Evolutionary conservation across 1,140 invertebrate genomes (phyloP).

Genomic region (Drosophila serrata): DNA sequence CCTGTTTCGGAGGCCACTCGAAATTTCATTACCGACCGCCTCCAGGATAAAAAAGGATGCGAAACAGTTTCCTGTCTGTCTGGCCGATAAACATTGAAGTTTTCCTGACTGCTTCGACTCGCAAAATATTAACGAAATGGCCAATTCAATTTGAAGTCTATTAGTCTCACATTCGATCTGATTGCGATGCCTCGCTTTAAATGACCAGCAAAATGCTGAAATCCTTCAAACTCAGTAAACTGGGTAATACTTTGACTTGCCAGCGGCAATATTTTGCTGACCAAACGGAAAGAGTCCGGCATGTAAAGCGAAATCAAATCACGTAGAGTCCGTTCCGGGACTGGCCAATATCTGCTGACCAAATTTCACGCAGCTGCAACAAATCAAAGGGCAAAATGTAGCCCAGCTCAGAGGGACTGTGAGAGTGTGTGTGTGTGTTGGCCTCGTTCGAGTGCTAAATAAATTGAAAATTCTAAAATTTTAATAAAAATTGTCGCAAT

Average conservation of each 20-base stretch:
- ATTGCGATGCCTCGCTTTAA: conserved; percentile 21
- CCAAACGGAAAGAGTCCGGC: conserved; percentile 25
- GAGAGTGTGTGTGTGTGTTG: conserved; percentile 28
- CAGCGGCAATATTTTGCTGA: conserved; percentile 47
- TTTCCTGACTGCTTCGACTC: background rate
- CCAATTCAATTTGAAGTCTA: conserved; percentile 62
- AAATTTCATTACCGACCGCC: conserved; percentile 22
- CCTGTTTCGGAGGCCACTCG: conserved; percentile 38
- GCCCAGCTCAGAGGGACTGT: conserved; percentile 1
- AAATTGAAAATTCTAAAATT: conserved; percentile 81
- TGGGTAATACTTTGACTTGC: conserved; percentile 44
- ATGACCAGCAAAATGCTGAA: conserved; percentile 19
- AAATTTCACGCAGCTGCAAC: conserved; percentile 76
- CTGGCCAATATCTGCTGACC: conserved; percentile 72
- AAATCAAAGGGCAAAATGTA: conserved; percentile 71
- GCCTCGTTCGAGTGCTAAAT: conserved; percentile 60
- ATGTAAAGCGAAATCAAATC: conserved; percentile 68
- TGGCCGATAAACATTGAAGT: conserved; percentile 20
- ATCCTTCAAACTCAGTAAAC: conserved; percentile 28
- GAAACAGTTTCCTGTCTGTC: conserved; percentile 22
- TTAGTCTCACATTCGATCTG: conserved; percentile 12
- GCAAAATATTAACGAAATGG: conserved; percentile 45
- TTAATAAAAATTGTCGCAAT: conserved; percentile 83
- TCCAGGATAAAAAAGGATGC: background rate
- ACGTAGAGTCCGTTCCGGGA: conserved; percentile 58